Evolutionary conservation across 2,888 invertebrate genomes (phyloP), one percentile per base, ranked within the genome.

Genomic region (Aphodius granarius): DNA sequence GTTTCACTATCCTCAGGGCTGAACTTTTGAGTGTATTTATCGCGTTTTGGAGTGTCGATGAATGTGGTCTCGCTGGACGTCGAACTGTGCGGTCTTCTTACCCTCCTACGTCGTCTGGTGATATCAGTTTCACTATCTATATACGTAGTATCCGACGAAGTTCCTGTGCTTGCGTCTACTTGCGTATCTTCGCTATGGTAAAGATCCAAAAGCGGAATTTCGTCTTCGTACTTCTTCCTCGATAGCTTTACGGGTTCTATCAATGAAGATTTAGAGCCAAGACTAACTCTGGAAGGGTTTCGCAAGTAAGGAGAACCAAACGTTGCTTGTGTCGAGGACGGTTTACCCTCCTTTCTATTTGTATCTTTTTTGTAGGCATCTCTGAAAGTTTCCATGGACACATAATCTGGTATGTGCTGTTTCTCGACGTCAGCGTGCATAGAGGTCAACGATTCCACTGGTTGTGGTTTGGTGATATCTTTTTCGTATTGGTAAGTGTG

Each of bases 401-500:
- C 85, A 68, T 86, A 85, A 79, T 87, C 84, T 3, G 84, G 83
- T 62, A 83, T 82, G 3, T 79, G 76, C 80, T 87, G 86, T 68
- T 83, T 85, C 77, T 87, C 87, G 2, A 86, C 71, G 78, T 87
- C 87, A 73, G 75, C 80, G 73, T 82, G 84, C n/a, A 63, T 71
- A 16, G 66, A 21, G 73, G 71, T 65, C 6, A 75, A 66, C 63
- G 72, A 63, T 19, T 76, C 74, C 6, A 70, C 13, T 15, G 71
- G 75, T 72, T 68, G 66, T 9, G 22, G 64, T 62, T 63, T 63
- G 63, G 78, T 73, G 20, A 79, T 73, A 79, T 82, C 79, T 81
- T 82, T 82, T n/a, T 81, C 78, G 70, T 85, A 83, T 81, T 87
- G 87, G 72, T 87, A 87, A 13, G 81, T 80, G 75, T 83, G 84